Evolutionary conservation across 2,888 invertebrate species (phyloP).

Genomic region (Torymus texanus): DNA sequence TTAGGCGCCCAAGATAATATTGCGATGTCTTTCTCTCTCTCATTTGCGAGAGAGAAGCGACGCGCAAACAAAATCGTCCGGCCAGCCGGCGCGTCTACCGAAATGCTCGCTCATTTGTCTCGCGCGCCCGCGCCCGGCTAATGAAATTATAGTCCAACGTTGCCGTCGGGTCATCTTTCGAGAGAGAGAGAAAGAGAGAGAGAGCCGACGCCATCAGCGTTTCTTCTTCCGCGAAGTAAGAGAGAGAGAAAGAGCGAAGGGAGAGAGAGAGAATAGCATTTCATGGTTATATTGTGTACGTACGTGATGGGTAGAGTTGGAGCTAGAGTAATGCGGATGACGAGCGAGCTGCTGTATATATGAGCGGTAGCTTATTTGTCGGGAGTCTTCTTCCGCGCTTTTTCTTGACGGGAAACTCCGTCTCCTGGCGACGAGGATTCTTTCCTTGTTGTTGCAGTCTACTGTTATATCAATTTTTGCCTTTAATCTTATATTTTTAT

Average conservation of each 20-base stretch:
- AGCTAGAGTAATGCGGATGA: slow-evolving; percentile 19
- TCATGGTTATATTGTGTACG: background rate
- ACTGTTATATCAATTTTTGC: too few relatives aligned
- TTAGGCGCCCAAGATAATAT: slow-evolving; percentile 40
- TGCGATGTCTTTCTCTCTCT: background rate
- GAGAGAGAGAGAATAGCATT: too few relatives aligned
- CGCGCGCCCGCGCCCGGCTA: slow-evolving; percentile 72
- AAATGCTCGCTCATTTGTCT: slow-evolving; percentile 78
- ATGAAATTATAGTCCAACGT: slow-evolving; percentile 76
- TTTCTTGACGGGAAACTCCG: background rate
- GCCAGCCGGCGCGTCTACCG: slow-evolving; percentile 73
- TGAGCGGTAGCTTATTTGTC: slow-evolving; percentile 5
- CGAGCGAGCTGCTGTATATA: slow-evolving; percentile 39
- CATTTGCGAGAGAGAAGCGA: too few relatives aligned
- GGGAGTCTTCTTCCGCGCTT: slow-evolving; percentile 43
- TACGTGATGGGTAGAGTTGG: background rate
- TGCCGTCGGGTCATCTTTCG: slow-evolving; percentile 68
- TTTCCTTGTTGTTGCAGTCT: too few relatives aligned
- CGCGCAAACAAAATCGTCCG: slow-evolving; percentile 67
- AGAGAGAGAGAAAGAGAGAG: slow-evolving; percentile 6
- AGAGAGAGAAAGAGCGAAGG: too few relatives aligned
- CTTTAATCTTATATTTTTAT: too few relatives aligned
- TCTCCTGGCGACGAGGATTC: slow-evolving; percentile 2
- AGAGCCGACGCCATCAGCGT: slow-evolving; percentile 33
- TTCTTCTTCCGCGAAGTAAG: slow-evolving; percentile 49